Base-by-base conservation (phyloP, 2,797 vertebrate species). In the Sebastes vulpes region DNA sequence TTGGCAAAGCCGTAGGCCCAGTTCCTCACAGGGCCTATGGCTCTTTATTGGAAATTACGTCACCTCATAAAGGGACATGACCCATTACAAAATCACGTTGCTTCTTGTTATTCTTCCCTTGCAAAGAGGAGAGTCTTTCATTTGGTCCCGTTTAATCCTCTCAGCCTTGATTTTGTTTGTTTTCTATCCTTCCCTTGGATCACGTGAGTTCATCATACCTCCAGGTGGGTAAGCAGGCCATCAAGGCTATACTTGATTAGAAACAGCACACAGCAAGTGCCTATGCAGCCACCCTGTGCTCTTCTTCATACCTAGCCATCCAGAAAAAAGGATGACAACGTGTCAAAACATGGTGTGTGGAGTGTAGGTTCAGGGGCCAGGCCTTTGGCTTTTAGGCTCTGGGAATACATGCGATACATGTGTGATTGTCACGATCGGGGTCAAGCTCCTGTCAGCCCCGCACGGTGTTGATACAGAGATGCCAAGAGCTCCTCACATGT, bases 1-100 rank as follows among this genome's bases (percentile, higher is more conserved):
- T 31, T 32, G 70, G 70, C 56, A 70, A 31, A 29, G 56, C 56
- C 56, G 42, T 26, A 70, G 3, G 10, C 54, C 54, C 21, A 7
- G 56, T 9, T 69, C 72, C 85, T 83, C 64, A 52, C 50, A 38
- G 32, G 78, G 85, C 82, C 71, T 50, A 46, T 59, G 82, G 79
- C 59, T 77, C 82, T 85, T 88, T 92, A 93, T 80, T 92, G 87
- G 80, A 85, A 83, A 93, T 92, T 82, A 90, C 93, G 53, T 95
- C 93, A 95, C 72, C 81, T 89, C 74, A 5, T 90, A 86, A 92
- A 92, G 85, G 87, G 92, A 93, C 86, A 56, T 56, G 86, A 91
- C 84, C 89, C 84, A 63, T 84, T 90, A 79, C 79, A 84, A 81
- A 91, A 63, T 85, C 77, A 72, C 38, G 25, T 72, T 72, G 73